These are phyloP conservation scores for Sinotaia quadrata DNA, from an alignment of 2,888 invertebrate genomes.

Conservation along the genomic window DNA sequence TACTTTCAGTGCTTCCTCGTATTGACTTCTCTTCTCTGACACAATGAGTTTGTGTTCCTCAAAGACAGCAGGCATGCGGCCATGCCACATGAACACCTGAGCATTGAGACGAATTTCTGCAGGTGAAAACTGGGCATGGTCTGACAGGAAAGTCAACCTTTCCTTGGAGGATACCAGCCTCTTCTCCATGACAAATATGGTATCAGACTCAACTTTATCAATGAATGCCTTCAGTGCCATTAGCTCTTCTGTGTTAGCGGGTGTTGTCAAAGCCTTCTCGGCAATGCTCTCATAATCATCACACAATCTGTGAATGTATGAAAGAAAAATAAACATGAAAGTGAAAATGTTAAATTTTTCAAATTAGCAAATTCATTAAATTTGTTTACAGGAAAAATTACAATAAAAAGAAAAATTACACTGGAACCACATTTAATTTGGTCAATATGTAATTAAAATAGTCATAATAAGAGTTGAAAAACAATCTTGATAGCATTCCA, in stretches of 20 bases:
- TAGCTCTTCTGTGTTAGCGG: slow-evolving; percentile 87
- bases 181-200: slow-evolving; percentile 83
- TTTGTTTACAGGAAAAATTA: no score
- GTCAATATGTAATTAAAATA: no score
- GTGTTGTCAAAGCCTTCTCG: slow-evolving; percentile 84
- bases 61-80: slow-evolving; percentile 85
- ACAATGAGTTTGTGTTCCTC: slow-evolving; percentile 87
- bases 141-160: slow-evolving; percentile 84
- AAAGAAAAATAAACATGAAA: neutral
- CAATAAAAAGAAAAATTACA: no score
- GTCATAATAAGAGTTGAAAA: no score
- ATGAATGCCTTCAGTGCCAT: slow-evolving; percentile 88
- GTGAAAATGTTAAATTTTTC: neutral
- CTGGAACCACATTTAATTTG: no score
- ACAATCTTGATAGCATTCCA: no score
- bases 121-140: slow-evolving; percentile 85
- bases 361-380: no score
- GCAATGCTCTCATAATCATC: slow-evolving; percentile 88
- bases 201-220: slow-evolving; percentile 81
- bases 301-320: slow-evolving; percentile 77
- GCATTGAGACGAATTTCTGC: slow-evolving; percentile 91
- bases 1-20: slow-evolving; percentile 84
- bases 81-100: slow-evolving; percentile 89
- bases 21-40: slow-evolving; percentile 87
- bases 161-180: slow-evolving; percentile 76